Conservation (phyloP, 2,113 vertebrate genomes). For the Chlamydotis undulata region DNA sequence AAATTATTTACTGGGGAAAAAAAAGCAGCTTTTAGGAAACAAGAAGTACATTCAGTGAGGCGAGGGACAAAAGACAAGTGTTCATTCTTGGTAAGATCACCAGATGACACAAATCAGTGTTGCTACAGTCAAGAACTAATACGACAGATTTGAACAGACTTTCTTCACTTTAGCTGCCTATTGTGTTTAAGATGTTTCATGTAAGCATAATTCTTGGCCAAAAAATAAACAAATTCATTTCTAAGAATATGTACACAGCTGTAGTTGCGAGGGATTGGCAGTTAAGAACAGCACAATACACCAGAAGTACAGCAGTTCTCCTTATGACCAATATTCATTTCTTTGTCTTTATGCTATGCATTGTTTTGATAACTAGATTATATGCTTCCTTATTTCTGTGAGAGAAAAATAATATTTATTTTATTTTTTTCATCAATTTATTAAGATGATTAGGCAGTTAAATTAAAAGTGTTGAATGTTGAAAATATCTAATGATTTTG, state of each 20-base stretch:
- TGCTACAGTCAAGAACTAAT: background rate
- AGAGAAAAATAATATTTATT: background rate
- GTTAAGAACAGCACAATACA: background rate
- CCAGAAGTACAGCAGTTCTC: background rate
- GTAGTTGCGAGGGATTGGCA: background rate
- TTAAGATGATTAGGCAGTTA: background rate
- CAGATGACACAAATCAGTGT: background rate
- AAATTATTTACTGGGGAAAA: background rate
- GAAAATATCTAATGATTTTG: background rate
- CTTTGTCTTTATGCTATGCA: background rate
- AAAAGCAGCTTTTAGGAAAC: background rate
- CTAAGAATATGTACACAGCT: background rate
- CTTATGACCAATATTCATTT: background rate
- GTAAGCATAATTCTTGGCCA: background rate
- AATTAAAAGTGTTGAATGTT: background rate
- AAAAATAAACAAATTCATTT: background rate
- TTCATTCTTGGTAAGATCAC: background rate
- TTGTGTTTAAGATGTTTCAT: background rate
- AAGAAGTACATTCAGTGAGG: background rate
- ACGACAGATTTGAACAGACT: background rate
- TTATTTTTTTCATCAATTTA: background rate
- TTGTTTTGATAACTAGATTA: background rate
- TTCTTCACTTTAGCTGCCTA: background rate
- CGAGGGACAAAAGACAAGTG: background rate
- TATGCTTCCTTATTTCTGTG: background rate